Base-by-base conservation (phyloP, 2,797 vertebrate genomes). In the Phrynocephalus vlangalii region DNA sequence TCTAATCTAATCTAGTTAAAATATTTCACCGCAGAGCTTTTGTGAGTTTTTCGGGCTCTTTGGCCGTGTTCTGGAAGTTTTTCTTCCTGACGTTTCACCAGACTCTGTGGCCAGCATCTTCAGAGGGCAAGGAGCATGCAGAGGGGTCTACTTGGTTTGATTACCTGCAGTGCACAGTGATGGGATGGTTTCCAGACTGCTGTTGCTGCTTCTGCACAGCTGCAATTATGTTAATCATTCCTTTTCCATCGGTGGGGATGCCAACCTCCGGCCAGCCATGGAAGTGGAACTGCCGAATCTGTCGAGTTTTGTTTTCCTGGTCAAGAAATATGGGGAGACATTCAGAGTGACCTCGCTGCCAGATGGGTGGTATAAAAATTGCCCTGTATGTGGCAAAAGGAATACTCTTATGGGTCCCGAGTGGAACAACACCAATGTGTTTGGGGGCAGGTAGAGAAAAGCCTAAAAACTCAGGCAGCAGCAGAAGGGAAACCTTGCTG, bases 231-330 rank as follows among this genome's bases (percentile, higher is more conserved):
- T 98, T 99, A 96, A 99, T 99, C 99, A 99, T 99, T 83, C 99
- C 98, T 95, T 99, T 99, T 0, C 99, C 99, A 0, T 99, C 99
- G 0, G 97, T 96, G 20, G 99, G 99, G 95, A 99, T 99, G 80
- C 98, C 99, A 78, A 99, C 98, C 88, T 99, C 99, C 6, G 99
- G 99, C 99, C 99, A 99, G 92, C 99, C 99, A 0, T 99, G 99
- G 95, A 99, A 99, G 93, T 99, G 99, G 91, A 99, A 99, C 97
- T 98, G 98, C 78, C 98, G 97, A 91, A 99, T 98, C 68, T 98
- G 97, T 3, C 99, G 97, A 93, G 96, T 96, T 96, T 99, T 99
- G 97, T 99, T 99, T 94, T 99, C 99, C 99, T 99, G 91, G 44
- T 0, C 92, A n/a, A 66, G 91, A 26, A 88, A 84, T 63, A 84